Evolutionary conservation across 1,140 invertebrate species (phyloP), one percentile per base, ranked within the genome.

Genomic region (Drosophila pseudoananassae): DNA sequence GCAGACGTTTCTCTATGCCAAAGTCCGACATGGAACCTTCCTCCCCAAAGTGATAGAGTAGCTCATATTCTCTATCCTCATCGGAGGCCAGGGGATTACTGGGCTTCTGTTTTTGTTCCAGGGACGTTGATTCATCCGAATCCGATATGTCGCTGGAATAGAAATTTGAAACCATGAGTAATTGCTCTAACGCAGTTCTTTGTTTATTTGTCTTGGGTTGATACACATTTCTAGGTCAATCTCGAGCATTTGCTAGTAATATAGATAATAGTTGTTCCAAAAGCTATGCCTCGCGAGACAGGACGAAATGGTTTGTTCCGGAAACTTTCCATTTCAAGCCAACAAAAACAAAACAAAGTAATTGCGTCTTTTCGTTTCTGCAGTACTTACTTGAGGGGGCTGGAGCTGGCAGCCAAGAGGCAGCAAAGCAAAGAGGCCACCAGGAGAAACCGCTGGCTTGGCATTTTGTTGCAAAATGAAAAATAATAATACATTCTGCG

Each of bases 401-500:
- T 75, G 17, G 47, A 57, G 23, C 38, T 55, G 3, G 20, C 54
- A 8, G 51, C 33, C 52, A 56, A 38, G 10, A 74, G 40, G 25
- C 25, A 75, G 15, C 71, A 65, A 38, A 61, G 52, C 40, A 75
- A 25, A 33, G 75, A 40, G 31, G 60, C 53, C 25, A 55, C 25
- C 2, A 75, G 17, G 14, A 56, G n/a, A 74, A 73, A 43, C 12
- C 29, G 23, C 36, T 75, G 38, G 53, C 33, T 52, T 4, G 51
- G 71, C 71, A 75, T 75, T 65, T 65, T 72, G 36, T 65, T 38
- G 36, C 43, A 58, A 36, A 58, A 70, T 55, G 29, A 68, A 68
- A 33, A 70, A 57, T 71, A 71, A 70, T 71, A 58, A 58, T 71
- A 59, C 49, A 56, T 36, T 36, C 25, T 69, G 64, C 64, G 61